Conservation (phyloP, 2,113 vertebrate species). For the Sinocyclocheilus rhinocerous region DNA sequence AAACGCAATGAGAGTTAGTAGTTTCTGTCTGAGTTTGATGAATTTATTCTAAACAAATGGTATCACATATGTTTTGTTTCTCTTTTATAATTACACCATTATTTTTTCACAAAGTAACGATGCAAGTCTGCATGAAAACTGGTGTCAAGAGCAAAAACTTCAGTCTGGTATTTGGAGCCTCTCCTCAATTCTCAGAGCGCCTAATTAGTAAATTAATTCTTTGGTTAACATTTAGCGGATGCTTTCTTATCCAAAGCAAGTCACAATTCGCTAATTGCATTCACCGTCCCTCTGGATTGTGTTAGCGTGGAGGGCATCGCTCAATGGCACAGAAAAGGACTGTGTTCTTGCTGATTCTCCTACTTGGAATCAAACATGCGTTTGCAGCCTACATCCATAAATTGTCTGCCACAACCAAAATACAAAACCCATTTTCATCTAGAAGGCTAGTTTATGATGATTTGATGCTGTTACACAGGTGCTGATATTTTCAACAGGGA, state of each 20-base stretch:
- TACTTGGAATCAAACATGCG: slow-evolving; percentile 7
- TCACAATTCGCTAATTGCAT: background rate
- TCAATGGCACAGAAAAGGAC: background rate
- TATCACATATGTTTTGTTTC: background rate
- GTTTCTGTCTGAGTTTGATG: background rate
- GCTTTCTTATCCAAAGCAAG: slow-evolving; percentile 35
- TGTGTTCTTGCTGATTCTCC: slow-evolving; percentile 4
- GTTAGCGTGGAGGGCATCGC: background rate
- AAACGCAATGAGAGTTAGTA: background rate
- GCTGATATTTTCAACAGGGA: background rate
- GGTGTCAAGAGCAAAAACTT: background rate
- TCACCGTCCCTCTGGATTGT: background rate
- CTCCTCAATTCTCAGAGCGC: background rate
- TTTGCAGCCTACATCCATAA: background rate
- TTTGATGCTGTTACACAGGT: background rate
- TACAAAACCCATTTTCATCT: background rate
- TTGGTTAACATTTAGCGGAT: slow-evolving; percentile 18
- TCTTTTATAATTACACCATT: background rate
- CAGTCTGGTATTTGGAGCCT: background rate
- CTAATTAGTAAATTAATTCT: slow-evolving; percentile 18
- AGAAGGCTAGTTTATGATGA: background rate
- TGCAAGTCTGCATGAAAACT: background rate
- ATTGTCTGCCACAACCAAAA: background rate
- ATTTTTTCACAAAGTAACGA: background rate
- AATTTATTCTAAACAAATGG: background rate